Evolutionary conservation across 2,797 vertebrate genomes (phyloP), one percentile per base, ranked within the genome.

Genomic region (Sebastes iracundus): DNA sequence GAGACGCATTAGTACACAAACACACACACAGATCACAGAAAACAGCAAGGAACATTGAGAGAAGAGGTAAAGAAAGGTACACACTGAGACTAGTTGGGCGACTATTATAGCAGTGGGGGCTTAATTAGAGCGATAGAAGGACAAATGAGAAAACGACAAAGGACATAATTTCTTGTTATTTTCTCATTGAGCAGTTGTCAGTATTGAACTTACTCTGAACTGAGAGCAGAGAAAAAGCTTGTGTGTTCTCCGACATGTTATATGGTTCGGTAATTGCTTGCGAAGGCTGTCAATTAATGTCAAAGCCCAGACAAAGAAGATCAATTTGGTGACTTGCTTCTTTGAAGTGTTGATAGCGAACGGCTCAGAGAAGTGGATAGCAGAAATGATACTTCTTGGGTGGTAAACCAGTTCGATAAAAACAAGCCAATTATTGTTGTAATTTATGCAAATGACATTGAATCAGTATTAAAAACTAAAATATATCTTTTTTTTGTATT

Each of bases 201-300:
- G 66, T 68, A 52, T 76, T 76, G 61, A 79, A 49, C 69, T 82
- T 66, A 49, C 25, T 76, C 49, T 65, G 72, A 81, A 80, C 68
- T 72, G 20, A 82, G 68, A 80, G 49, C 59, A 27, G 35, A 75
- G 71, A 63, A 55, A 46, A 77, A 83, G 73, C 79, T 33, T 67
- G 69, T 67, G 72, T 78, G 58, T 79, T 87, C 75, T 86, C 70
- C 4, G 13, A 55, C 72, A 75, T 69, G 76, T 55, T 83, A 60
- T 65, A 69, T 64, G 61, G 69, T 67, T 83, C 23, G 64, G 71
- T 79, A 86, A 81, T 85, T 86, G 56, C 85, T 60, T 32, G 23
- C 60, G 80, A 78, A 80, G 61, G 53, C 86, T 88, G 87, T 86
- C 86, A 86, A 65, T 75, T 80, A 83, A 80, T 80, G 83, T 90